Evolutionary conservation across 2,797 vertebrate genomes (phyloP), one percentile per base, ranked within the genome.

Genomic region (Esox masquinongy): DNA sequence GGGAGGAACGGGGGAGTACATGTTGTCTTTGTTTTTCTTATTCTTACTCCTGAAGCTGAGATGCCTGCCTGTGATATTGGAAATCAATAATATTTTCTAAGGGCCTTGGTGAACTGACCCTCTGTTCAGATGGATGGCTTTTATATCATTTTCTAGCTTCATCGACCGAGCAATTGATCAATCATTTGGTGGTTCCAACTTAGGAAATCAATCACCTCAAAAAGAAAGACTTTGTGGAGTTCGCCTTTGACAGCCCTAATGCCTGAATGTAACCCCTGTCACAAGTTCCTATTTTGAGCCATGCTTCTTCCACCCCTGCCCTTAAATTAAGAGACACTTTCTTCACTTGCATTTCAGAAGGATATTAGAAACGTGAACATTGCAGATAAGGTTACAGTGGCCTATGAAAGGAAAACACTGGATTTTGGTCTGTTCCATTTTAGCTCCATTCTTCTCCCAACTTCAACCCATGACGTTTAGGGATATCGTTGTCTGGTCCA

Each of bases 311-410:
- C 39, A 69, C 17, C 39, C 36, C 11, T 49, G 14, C 43, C 68
- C 43, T 43, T 26, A 24, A 16, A 43, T 14, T 22, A 26, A 15
- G 12, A 61, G 22, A 26, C 39, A 36, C 19, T 39, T 29, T 24
- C 61, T 50, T 70, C 16, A 70, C 22, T 49, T 49, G 43, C 24
- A 22, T 4, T 15, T 24, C 43, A 50, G 11, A 24, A 24, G 43
- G 12, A 47, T 47, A 11, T 61, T 2, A 61, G 22, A 22, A 61
- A 61, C 24, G 8, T 74, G 71, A 74, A 71, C 82, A 72, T 72
- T 68, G 80, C 80, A 72, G 53, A 53, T 68, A 68, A 17, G 74
- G 82, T 80, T 76, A 83, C 78, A 79, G 31, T 68, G 83, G 86
- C 73, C 81, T 66, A 3, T 59, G 70, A 16, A 49, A 39, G 70